These are phyloP conservation scores for Balaeniceps rex DNA, from an alignment of 2,113 vertebrate species.

Conservation along the genomic window DNA sequence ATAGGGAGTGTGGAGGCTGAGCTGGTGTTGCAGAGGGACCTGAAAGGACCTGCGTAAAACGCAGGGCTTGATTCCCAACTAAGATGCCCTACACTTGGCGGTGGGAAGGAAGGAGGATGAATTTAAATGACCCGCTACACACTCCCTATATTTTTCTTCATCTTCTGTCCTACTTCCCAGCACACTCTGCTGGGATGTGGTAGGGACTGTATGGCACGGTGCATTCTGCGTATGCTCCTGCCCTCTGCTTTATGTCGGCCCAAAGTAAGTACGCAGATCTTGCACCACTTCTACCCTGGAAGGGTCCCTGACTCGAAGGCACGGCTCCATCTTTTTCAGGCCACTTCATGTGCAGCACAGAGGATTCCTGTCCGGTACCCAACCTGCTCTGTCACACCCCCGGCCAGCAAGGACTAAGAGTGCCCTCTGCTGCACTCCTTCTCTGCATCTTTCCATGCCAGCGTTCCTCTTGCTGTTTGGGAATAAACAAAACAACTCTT, in stretches of 20 bases:
- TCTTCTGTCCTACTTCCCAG: not conserved
- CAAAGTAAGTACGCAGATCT: too few species aligned
- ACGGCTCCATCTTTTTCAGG: not conserved
- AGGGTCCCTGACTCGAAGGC: not conserved
- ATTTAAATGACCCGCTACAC: not conserved
- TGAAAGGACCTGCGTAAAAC: not conserved
- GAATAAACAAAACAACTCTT: not conserved
- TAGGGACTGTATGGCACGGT: not conserved
- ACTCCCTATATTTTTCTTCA: not conserved
- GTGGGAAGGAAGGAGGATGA: not conserved
- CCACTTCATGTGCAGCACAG: not conserved
- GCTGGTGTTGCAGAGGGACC: not conserved
- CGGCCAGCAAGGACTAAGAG: not conserved
- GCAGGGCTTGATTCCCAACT: not conserved
- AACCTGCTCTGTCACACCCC: not conserved
- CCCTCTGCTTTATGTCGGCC: not conserved
- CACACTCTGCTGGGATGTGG: not conserved
- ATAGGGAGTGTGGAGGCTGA: not conserved
- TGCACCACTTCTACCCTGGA: not conserved
- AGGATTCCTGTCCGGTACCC: not conserved
- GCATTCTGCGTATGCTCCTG: not conserved
- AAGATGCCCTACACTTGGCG: not conserved
- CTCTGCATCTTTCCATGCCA: not conserved
- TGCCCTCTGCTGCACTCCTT: slow-evolving; percentile 37
- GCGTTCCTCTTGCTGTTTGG: not conserved